These are phyloP conservation scores for Beris chalybata DNA, from an alignment of 2,888 invertebrate species.

Conservation along the genomic window DNA sequence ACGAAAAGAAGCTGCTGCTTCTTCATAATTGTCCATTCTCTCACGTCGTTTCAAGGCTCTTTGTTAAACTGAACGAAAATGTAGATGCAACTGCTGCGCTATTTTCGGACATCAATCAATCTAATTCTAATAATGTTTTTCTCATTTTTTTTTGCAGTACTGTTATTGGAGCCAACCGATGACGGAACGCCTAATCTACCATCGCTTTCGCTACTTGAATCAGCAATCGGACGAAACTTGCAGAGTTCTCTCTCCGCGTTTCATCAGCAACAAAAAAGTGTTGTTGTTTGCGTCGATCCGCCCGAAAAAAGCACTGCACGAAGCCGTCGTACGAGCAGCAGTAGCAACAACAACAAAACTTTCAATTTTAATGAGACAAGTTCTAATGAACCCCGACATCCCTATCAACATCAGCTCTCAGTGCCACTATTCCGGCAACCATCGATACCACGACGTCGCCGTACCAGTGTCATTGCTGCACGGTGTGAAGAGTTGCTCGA, in stretches of 20 bases:
- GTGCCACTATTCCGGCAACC: conserved; percentile 30
- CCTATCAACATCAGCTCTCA: conserved; percentile 38
- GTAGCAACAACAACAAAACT: background rate
- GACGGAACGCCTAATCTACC: conserved; percentile 39
- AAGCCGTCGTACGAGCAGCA: background rate
- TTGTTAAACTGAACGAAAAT: no score
- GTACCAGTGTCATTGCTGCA: conserved; percentile 34
- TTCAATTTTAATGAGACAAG: conserved; percentile 23
- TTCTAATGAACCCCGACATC: conserved; percentile 32
- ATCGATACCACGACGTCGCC: conserved; percentile 34
- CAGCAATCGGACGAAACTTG: conserved; percentile 30
- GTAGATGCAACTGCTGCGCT: no score
- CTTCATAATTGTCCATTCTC: no score
- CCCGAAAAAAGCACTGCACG: background rate
- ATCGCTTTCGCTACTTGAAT: conserved; percentile 36
- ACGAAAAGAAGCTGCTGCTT: no score
- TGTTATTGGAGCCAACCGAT: conserved; percentile 42
- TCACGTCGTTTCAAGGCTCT: no score
- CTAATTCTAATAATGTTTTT: background rate
- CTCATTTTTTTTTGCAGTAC: conserved; percentile 31
- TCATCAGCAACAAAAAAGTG: background rate
- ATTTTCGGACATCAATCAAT: no score
- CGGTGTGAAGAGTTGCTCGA: conserved; percentile 10
- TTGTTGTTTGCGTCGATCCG: background rate
- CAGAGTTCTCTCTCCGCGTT: conserved; percentile 17